Evolutionary conservation across 2,888 invertebrate species (phyloP), one percentile per base, ranked within the genome.

Genomic region (Campopleginae sp.): DNA sequence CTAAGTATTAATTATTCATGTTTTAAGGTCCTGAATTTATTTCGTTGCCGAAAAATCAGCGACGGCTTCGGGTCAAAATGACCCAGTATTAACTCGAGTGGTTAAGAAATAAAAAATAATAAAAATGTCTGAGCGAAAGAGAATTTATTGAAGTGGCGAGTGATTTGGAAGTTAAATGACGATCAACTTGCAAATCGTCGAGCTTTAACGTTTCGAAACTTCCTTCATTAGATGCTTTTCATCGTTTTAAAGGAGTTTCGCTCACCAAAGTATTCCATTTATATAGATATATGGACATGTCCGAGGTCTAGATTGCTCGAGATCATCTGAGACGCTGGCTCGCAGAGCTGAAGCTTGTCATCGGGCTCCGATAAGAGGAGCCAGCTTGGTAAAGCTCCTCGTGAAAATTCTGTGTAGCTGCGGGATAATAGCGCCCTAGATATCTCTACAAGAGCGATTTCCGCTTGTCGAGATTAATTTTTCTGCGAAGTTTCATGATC

Each of bases 141-240:
- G 58, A 46, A 79, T 72, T 68, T n/a, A n/a, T n/a, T 31, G 66
- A 61, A 66, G 63, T 8, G 38, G 65, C 42, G 85, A 78, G 70
- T 80, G 66, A 90, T 90, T 90, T 90, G 90, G 86, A 89, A 90
- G 89, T 90, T 90, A 90, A 90, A 90, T 90, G 88, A 86, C 87
- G 88, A 85, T 88, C 88, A 89, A 90, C 89, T 90, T 90, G 89
- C 88, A 90, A 90, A 89, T 89, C 86, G 86, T 88, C 86, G 75
- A 71, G 44, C 82, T 72, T 23, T 84, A 85, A 85, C 82, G 85
- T 19, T 48, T 54, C 58, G 80, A 80, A 85, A 82, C 85, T 82
- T 85, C 76, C 82, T 82, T 80, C 82, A 85, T 85, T 82, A 85
- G 72, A 72, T 19, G 33, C 72, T 31, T 33, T 51, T 72, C 82